Percentiles rank a stretch among this genome's conserved stretches.
These are phyloP conservation scores for Corydoras maculifer DNA, from an alignment of 2,113 vertebrate genomes.

Conservation along the genomic window DNA sequence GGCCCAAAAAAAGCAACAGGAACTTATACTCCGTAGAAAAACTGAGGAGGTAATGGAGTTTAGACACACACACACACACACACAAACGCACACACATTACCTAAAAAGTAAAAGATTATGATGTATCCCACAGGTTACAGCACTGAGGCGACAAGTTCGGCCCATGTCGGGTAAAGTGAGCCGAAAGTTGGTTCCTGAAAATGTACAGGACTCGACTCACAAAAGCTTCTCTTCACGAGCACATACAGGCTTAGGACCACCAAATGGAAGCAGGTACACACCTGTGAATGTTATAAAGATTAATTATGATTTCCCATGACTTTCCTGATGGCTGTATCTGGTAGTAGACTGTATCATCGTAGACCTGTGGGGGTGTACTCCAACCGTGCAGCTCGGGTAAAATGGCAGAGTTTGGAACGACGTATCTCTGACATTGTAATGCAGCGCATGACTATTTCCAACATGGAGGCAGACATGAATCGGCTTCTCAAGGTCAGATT, in stretches of 20 bases:
- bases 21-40: constrained; percentile 87
- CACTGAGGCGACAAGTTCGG: constrained; percentile 83
- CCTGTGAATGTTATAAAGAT: no score
- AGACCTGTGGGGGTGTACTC: constrained; percentile 72
- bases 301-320: neutral
- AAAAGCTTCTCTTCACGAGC: constrained; percentile 67
- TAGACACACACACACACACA: neutral
- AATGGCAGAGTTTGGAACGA: constrained; percentile 91
- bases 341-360: constrained; percentile 74
- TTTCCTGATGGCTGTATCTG: constrained; percentile 5
- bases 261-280: constrained; percentile 75
- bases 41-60: constrained; percentile 83
- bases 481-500: constrained; percentile 80
- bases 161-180: constrained; percentile 84
- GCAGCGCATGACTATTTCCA: constrained; percentile 97
- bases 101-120: neutral
- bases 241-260: constrained; percentile 61
- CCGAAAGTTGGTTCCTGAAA: constrained; percentile 77
- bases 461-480: constrained; percentile 98
- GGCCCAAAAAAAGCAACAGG: constrained; percentile 93
- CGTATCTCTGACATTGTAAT: constrained; percentile 89
- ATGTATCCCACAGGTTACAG: constrained; percentile 72
- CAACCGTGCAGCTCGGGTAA: constrained; percentile 81
- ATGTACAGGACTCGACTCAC: constrained; percentile 64
- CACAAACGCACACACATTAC: neutral